phyloP scores from a whole-genome alignment of 2,888 invertebrate species.

The Colletes collaris region DNA sequence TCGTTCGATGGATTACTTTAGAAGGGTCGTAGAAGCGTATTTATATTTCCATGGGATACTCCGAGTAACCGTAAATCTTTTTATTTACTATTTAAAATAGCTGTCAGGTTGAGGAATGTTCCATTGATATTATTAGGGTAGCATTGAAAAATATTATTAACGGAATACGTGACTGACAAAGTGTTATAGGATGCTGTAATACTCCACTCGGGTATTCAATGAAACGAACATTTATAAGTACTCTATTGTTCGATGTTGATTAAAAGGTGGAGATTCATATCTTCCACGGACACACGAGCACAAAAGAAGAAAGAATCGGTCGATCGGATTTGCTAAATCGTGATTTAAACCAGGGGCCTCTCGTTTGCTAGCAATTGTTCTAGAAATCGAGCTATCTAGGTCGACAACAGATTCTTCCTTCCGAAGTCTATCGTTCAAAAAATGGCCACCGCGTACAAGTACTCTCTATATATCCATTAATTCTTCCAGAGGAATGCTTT shows the following conservation, averaged over 20 bases:
- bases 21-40: too few relatives aligned
- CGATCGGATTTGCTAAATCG: conserved; percentile 23
- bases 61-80: too few relatives aligned
- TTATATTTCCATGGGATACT: too few relatives aligned
- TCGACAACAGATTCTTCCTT: conserved; percentile 29
- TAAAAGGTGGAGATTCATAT: conserved; percentile 8
- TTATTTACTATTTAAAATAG: too few relatives aligned
- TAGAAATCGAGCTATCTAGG: conserved; percentile 26
- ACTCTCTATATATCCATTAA: neutral
- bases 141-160: too few relatives aligned
- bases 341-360: conserved; percentile 12
- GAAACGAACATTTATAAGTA: conserved; percentile 9
- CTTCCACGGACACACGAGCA: conserved; percentile 1
- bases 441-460: neutral
- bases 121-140: too few relatives aligned
- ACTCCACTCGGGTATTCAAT: neutral
- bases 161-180: neutral
- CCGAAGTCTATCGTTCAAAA: neutral
- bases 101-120: too few relatives aligned
- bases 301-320: conserved; percentile 16
- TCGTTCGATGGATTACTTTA: too few relatives aligned
- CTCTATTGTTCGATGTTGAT: conserved; percentile 8
- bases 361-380: conserved; percentile 28
- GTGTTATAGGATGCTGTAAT: neutral
- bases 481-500: neutral